Evolutionary conservation across 2,113 vertebrate species (phyloP), one percentile per base, ranked within the genome.

Genomic region (Camelus dromedarius): DNA sequence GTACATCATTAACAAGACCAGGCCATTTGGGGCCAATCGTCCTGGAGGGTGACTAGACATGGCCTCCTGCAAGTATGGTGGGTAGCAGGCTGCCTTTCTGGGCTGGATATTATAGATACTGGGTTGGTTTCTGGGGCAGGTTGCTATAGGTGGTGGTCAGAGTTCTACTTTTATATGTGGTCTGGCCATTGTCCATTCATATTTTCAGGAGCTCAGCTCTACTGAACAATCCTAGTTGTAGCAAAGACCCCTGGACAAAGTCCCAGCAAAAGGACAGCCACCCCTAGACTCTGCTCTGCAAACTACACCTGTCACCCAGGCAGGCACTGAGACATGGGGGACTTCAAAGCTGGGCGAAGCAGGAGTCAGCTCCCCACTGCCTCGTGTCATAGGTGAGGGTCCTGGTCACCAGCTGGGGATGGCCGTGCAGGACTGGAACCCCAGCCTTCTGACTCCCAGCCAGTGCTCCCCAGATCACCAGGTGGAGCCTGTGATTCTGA

Each of bases 391-490:
- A 32, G 54, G 20, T 14, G 13, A 70, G 14, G 6, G n/a, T 73
- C 35, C 30, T 42, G n/a, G 26, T 72, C 75, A 46, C 46, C n/a
- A 42, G 10, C 75, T 75, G n/a, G 42, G 4, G 32, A 6, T 32
- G 24, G 19, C 54, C 0, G 0, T 10, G 15, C 3, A 19, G 32
- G 50, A 19, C 50, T 26, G 54, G 52, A 84, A 46, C 8, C 12
- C 14, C 38, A 13, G 20, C 15, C 15, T 30, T 30, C 62, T 8
- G 9, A 30, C 2, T 20, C 46, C 22, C 58, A 52, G 13, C 52
- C 16, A 46, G 15, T 10, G 32, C 16, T 77, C n/a, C 35, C 38
- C 38, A 80, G 22, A 90, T 16, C 14, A 13, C n/a, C 16, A 19
- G 14, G 3, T 8, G 8, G 22, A n/a, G 4, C 50, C n/a, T 42